A percentile compares a stretch with the other conserved stretches of the same genome.
These are phyloP conservation scores for Kryptolebias ocellatus DNA, from an alignment of 2,797 vertebrate species.

Conservation along the genomic window DNA sequence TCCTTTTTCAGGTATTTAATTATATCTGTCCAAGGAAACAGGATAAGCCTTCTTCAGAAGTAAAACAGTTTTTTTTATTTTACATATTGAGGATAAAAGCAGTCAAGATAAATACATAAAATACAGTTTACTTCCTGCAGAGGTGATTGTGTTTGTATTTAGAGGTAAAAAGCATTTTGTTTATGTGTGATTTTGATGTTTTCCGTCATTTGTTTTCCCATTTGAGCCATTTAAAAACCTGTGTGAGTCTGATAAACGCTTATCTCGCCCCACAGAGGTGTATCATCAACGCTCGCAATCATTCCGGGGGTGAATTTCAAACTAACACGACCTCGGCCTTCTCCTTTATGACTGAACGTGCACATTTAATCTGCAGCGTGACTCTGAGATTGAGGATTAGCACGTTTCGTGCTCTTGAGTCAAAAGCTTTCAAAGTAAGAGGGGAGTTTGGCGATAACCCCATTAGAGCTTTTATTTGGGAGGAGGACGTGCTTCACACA, in stretches of 20 bases:
- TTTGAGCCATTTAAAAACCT: background rate
- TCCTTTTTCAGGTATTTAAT: too few relatives aligned
- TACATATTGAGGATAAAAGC: background rate
- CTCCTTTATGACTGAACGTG: background rate
- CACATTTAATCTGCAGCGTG: background rate
- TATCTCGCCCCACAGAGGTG: background rate
- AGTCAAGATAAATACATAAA: background rate
- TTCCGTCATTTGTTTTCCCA: too few relatives aligned
- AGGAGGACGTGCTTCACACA: slow-evolving; percentile 46
- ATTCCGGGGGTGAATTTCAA: background rate
- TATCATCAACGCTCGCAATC: background rate
- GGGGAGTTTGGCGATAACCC: slow-evolving; percentile 55
- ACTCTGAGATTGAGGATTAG: background rate
- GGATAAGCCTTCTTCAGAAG: too few relatives aligned
- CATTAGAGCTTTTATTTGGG: slow-evolving; percentile 51
- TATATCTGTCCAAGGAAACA: too few relatives aligned
- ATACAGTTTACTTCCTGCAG: background rate
- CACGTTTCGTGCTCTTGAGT: slow-evolving; percentile 42
- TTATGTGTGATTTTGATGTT: background rate
- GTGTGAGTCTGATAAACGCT: background rate
- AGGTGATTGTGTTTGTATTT: slow-evolving; percentile 4
- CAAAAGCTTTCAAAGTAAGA: slow-evolving; percentile 46
- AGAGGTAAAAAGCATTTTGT: background rate
- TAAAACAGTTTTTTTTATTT: background rate
- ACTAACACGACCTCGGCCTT: slow-evolving; percentile 20